Conservation (phyloP, 2,113 vertebrate species). For the Meles meles region DNA sequence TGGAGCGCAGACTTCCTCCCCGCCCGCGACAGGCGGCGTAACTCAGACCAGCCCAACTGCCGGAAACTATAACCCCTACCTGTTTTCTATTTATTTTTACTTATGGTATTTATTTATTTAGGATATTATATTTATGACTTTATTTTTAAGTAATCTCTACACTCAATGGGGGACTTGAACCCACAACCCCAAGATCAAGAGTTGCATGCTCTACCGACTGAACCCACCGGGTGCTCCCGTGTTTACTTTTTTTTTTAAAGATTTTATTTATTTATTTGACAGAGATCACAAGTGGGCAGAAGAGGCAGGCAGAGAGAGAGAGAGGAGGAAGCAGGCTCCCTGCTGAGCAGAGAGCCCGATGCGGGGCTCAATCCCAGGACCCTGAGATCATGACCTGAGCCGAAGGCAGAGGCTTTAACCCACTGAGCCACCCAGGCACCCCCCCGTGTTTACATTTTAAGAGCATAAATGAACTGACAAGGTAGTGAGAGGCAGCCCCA, state of each 20-base stretch:
- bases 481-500: not conserved
- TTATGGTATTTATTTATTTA: not conserved
- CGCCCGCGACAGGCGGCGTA: not conserved
- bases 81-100: not conserved
- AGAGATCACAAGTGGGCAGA: too few species aligned
- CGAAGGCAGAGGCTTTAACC: too few species aligned
- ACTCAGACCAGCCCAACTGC: not conserved
- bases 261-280: too few species aligned
- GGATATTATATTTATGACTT: not conserved
- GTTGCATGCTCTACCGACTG: not conserved
- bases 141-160: not conserved
- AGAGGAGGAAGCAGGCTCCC: too few species aligned
- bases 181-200: not conserved
- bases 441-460: not conserved
- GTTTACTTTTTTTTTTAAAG: too few species aligned
- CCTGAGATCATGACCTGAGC: too few species aligned
- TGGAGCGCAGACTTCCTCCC: not conserved
- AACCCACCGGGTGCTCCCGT: not conserved
- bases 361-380: too few species aligned
- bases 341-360: too few species aligned
- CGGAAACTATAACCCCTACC: not conserved
- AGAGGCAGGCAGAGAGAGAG: too few species aligned
- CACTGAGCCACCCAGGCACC: too few species aligned
- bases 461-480: not conserved
- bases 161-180: not conserved